Evolutionary conservation across 1,140 invertebrate species (phyloP), one percentile per base, ranked within the genome.

Genomic region (Drosophila sp.): DNA sequence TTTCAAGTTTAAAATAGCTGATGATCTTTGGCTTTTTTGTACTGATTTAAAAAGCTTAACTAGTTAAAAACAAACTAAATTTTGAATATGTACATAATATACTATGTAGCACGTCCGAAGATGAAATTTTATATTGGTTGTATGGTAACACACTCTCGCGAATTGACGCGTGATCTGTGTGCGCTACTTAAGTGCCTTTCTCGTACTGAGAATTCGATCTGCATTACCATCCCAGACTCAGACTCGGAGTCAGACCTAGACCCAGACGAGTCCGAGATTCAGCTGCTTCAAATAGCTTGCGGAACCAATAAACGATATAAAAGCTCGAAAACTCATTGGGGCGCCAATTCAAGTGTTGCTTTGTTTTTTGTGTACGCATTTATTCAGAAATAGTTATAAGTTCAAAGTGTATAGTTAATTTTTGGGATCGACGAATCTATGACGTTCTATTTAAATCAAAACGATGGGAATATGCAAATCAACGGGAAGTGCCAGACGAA

Each of bases 401-500:
- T 85, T 85, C 82, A 85, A 85, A 85, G 82, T 81, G 79, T 79
- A 82, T 40, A 69, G 64, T 71, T 85, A 85, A 84, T 77, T 84
- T 77, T 73, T 44, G 69, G 40, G 65, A 47, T 68, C 72, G 72
- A 60, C 72, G 64, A 74, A 71, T 76, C 66, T 73, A 70, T 79
- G 70, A 85, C 79, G 79, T 76, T 75, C 44, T 32, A 69, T 63
- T 54, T 55, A 73, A 76, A 80, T 72, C 60, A 79, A 70, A 81
- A 61, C 64, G 35, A 57, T 58, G 56, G 54, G 54, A 56, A 56
- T 30, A 75, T 50, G 23, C 23, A 50, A 50, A 50, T 50, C 44
- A 50, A 50, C 27, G 44, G 44, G 44, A 50, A 50, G 25, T 50
- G 23, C 7, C 23, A 27, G 6, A 25, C 5, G 10, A 50, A 50